Evolutionary conservation across 2,113 vertebrate species (phyloP).

Genomic region (Recurvirostra avosetta): DNA sequence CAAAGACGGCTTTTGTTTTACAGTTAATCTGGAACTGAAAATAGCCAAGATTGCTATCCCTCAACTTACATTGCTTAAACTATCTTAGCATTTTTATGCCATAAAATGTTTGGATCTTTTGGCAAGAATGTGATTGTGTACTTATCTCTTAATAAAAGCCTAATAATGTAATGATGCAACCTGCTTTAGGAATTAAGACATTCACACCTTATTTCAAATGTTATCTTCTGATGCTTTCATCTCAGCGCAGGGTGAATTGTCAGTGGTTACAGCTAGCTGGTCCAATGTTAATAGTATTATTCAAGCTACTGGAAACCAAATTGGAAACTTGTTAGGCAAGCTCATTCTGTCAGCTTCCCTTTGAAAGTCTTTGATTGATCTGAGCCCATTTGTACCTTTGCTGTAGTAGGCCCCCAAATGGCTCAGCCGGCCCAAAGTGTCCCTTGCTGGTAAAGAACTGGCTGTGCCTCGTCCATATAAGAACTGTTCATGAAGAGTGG

Average conservation of each 20-base stretch:
- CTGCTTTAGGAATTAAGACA: not conserved
- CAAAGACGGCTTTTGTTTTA: not conserved
- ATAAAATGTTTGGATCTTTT: not conserved
- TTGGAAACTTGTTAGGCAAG: not conserved
- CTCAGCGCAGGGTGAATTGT: not conserved
- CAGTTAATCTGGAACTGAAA: not conserved
- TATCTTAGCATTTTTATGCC: not conserved
- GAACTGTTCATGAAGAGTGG: not conserved
- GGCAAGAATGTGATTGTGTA: not conserved
- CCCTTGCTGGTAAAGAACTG: not conserved
- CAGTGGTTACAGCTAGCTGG: not conserved
- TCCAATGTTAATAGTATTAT: not conserved
- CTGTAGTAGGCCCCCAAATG: not conserved
- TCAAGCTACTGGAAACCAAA: not conserved
- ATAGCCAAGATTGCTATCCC: not conserved
- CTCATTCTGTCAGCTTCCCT: not conserved
- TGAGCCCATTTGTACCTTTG: not conserved
- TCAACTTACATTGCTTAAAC: not conserved
- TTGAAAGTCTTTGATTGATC: not conserved
- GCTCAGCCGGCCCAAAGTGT: not conserved
- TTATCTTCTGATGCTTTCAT: not conserved
- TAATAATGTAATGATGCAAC: not conserved
- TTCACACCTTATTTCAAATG: not conserved
- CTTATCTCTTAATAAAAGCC: not conserved
- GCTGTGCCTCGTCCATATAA: accelerated